A percentile compares a stretch with the other conserved stretches of the same genome.
Conservation (phyloP, 2,888 invertebrate species). For the Lordiphosa fenestrarum region DNA sequence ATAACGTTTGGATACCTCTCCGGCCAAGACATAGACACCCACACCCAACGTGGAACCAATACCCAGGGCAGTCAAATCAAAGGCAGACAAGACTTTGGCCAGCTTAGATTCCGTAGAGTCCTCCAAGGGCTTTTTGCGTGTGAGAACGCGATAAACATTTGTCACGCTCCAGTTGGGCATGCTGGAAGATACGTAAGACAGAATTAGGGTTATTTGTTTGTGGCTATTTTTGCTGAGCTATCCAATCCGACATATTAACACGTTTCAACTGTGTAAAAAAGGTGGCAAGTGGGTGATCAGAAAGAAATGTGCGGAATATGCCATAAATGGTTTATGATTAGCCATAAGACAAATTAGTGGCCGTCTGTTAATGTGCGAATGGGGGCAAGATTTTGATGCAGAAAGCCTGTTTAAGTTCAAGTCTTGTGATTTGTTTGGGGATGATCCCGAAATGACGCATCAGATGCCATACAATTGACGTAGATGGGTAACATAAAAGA, state of each 20-base stretch:
- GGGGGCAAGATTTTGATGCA: constrained; percentile 24
- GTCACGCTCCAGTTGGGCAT: constrained; percentile 67
- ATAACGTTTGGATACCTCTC: constrained; percentile 88
- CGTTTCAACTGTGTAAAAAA: constrained; percentile 35
- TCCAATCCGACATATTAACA: constrained; percentile 49
- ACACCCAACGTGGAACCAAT: constrained; percentile 93
- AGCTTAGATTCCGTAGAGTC: constrained; percentile 81
- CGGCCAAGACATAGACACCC: constrained; percentile 94
- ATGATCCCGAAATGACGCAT: constrained; percentile 27
- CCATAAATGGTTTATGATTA: constrained; percentile 30
- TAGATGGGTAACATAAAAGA: constrained; percentile 1
- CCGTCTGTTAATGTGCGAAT: constrained; percentile 49
- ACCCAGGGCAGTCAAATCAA: constrained; percentile 91
- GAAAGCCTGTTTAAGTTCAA: constrained; percentile 33
- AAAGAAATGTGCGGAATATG: constrained; percentile 35
- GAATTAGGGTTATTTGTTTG: neutral
- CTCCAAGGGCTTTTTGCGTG: constrained; percentile 80
- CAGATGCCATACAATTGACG: constrained; percentile 12
- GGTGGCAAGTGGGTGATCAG: constrained; percentile 25
- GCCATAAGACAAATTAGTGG: constrained; percentile 51
- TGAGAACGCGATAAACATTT: constrained; percentile 70
- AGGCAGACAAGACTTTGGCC: constrained; percentile 87
- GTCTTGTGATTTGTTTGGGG: constrained; percentile 46
- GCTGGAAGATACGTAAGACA: constrained; percentile 36
- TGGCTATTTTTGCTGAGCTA: constrained; percentile 39